Evolutionary conservation across 2,113 vertebrate genomes (phyloP).

Genomic region (Tautogolabrus adspersus): DNA sequence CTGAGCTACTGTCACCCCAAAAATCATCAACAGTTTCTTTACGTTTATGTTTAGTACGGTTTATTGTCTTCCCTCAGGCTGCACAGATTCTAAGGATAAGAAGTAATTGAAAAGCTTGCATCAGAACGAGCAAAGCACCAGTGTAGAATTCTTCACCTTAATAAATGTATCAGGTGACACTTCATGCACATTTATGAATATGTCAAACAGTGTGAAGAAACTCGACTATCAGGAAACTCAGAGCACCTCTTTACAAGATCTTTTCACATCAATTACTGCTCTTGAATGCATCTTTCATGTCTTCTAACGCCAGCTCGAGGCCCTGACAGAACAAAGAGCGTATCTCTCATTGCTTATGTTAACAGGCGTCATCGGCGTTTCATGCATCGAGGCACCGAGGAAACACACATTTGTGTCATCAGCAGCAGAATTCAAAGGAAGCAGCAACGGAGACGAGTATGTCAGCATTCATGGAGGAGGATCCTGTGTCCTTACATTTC

Average conservation of each 20-base stretch:
- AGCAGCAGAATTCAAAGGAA: conserved; percentile 16
- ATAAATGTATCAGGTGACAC: no score
- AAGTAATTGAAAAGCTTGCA: no score
- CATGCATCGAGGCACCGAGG: background rate
- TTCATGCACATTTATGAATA: background rate
- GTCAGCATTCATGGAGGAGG: conserved; percentile 21
- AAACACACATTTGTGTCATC: conserved; percentile 26
- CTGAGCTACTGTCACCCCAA: no score
- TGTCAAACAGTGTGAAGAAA: background rate
- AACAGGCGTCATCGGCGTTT: conserved; percentile 14
- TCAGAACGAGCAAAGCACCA: background rate
- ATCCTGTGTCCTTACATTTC: conserved; percentile 43
- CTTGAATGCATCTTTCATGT: conserved; percentile 12
- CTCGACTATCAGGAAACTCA: background rate
- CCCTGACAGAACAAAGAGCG: conserved; percentile 31
- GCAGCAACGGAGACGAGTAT: background rate
- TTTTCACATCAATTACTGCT: conserved; percentile 12
- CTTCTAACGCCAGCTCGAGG: conserved; percentile 17
- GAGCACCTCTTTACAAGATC: background rate
- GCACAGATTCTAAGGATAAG: no score
- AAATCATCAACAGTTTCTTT: no score
- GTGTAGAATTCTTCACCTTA: background rate
- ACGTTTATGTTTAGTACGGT: no score
- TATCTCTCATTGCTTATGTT: conserved; percentile 26
- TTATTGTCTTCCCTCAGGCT: no score